These are phyloP conservation scores for Hipparchia semele DNA, from an alignment of 2,888 invertebrate species.

Conservation along the genomic window DNA sequence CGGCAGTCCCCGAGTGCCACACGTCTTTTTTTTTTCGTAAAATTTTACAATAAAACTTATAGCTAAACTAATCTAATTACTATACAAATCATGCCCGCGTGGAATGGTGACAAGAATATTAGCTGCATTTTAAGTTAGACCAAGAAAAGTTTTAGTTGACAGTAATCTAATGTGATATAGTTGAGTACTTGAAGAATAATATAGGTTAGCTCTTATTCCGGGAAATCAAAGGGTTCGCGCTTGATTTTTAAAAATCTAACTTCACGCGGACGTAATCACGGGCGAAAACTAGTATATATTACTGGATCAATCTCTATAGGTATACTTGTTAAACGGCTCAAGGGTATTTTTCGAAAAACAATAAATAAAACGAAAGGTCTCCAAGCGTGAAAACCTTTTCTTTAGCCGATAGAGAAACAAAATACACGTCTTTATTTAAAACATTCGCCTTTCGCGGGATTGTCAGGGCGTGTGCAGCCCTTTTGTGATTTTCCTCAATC, in stretches of 20 bases:
- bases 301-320: background rate
- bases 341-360: constrained; percentile 5
- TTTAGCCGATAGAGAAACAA: constrained; percentile 25
- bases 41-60: too few relatives aligned
- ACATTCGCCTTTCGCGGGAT: constrained; percentile 16
- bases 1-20: too few relatives aligned
- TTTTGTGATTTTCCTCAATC: constrained; percentile 23
- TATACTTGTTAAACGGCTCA: constrained; percentile 7
- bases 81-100: too few relatives aligned
- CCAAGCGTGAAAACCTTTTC: constrained; percentile 26
- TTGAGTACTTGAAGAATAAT: background rate
- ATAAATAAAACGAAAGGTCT: constrained; percentile 25
- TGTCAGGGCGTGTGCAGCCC: constrained; percentile 25
- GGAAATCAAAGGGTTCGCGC: too few relatives aligned
- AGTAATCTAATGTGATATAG: background rate
- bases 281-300: background rate
- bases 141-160: too few relatives aligned
- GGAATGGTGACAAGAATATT: too few relatives aligned
- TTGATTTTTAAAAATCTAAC: too few relatives aligned
- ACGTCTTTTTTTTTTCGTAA: too few relatives aligned
- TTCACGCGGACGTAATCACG: too few relatives aligned
- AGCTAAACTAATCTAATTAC: too few relatives aligned
- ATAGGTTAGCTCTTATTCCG: too few relatives aligned
- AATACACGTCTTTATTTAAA: constrained; percentile 25
- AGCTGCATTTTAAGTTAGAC: too few relatives aligned